Base-by-base conservation (phyloP, 2,113 vertebrate species). In the Bagarius yarrelli region DNA sequence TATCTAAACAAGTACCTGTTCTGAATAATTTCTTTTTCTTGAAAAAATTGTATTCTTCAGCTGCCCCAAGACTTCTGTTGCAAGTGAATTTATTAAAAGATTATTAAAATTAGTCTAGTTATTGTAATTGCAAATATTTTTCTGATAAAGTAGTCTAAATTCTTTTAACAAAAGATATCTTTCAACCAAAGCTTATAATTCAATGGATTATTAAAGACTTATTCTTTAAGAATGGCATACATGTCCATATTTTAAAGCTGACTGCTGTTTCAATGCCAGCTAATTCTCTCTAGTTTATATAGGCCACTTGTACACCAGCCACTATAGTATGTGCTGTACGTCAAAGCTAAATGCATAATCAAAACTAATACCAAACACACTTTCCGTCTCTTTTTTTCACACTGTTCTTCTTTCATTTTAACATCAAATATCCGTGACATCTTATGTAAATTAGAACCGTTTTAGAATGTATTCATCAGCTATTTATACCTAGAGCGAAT, bases 391-490 rank as follows among this genome's bases (percentile, higher is more conserved):
- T 83, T 87, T 87, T 72, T 61, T 56, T 27, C 23, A 40, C 78
- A 63, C 79, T 55, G 63, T 27, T 81, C 56, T 71, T 56, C 30
- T 34, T 21, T 3, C 67, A 50, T 25, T 85, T 88, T 85, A 79
- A 78, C 79, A 78, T 87, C n/a, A 90, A 89, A 86, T 85, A 83
- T 86, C 82, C 60, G 40, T 87, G 89, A 91, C 90, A 87, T 86
- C 71, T 83, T 84, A 78, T 21, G 83, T 82, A 90, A 87, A 92
- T 91, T 82, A 91, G 89, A 83, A 87, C 86, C 83, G 79, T 82
- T 91, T 90, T 88, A 87, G 87, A 84, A 84, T 63, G 85, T 82
- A 85, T 87, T 88, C 88, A 83, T 85, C 83, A 86, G 89, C 81
- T 88, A 84, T 90, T 91, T 88, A 88, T 88, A 85, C 84, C 60